Evolutionary conservation across 1,140 invertebrate species (phyloP), one percentile per base, ranked within the genome.

Genomic region (Spodoptera frugiperda): DNA sequence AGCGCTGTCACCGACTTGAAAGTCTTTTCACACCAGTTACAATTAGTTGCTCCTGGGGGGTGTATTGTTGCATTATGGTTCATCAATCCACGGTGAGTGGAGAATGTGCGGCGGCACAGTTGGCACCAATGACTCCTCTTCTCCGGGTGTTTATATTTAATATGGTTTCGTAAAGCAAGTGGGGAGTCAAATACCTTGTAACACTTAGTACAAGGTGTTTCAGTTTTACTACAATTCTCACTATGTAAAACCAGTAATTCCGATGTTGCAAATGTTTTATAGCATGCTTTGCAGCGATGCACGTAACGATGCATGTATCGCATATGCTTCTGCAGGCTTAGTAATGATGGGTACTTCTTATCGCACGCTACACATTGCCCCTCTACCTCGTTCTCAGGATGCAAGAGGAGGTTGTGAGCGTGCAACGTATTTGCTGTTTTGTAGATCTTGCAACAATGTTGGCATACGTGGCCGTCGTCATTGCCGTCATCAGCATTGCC

Each of bases 301-400:
- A 78, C 39, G 55, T 85, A 87, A 12, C 77, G 80, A 59, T 91
- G 90, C 88, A 87, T 91, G 78, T 92, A 92, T 19, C 84, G 84
- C 2, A 83, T 77, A 61, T 92, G 91, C 76, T 90, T 90, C 57
- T 87, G 85, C 9, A 91, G 70, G 71, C 91, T 92, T 48, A 90
- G 68, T 30, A 76, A 14, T 9, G 89, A 90, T 0, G 88, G 80
- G 71, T 91, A 91, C 44, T 61, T 84, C 61, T 91, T 91, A 48
- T 87, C 79, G 25, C 91, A 92, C 5, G 48, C 15, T 8, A 53
- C 67, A 72, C 89, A 91, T 65, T 82, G 72, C 51, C 84, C 80
- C 59, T 80, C 76, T n/a, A 76, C 53, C 55, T 82, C 59, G 11
- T 87, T 73, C 19, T 80, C 49, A 2, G 83, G 86, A 59, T 91